These are phyloP conservation scores for Sinocyclocheilus rhinocerous DNA, from an alignment of 2,113 vertebrate species.

Conservation along the genomic window DNA sequence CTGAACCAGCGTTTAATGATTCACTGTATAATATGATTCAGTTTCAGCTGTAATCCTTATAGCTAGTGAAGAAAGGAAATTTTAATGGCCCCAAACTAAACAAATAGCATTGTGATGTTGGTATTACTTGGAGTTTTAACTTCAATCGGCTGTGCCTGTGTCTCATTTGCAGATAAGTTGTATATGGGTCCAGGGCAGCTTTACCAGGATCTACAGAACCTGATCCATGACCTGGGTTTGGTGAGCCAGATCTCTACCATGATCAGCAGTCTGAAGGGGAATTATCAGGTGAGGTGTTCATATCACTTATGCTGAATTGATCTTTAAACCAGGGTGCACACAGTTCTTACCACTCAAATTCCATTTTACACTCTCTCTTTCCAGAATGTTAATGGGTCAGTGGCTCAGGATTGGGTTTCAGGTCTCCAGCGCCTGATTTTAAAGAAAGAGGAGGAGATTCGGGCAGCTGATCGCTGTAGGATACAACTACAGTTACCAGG, in stretches of 20 bases:
- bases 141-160: background rate
- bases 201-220: conserved; percentile 94
- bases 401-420: conserved; percentile 93
- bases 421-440: conserved; percentile 92
- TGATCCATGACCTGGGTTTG: conserved; percentile 91
- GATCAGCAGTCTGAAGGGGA: conserved; percentile 87
- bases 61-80: background rate
- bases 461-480: conserved; percentile 92
- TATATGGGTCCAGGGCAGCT: conserved; percentile 95
- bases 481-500: conserved; percentile 95
- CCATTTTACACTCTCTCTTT: conserved; percentile 12
- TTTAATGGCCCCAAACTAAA: background rate
- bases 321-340: background rate
- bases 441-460: conserved; percentile 96
- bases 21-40: background rate
- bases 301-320: too few relatives aligned
- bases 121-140: background rate
- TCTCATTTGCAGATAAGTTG: conserved; percentile 79
- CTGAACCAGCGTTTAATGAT: background rate
- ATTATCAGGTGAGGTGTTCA: conserved; percentile 85
- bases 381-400: conserved; percentile 89
- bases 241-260: conserved; percentile 91
- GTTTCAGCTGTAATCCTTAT: background rate
- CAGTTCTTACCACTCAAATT: background rate
- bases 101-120: background rate